phyloP scores from a whole-genome alignment of 2,797 vertebrate genomes.

The Enteromius mattozi region DNA sequence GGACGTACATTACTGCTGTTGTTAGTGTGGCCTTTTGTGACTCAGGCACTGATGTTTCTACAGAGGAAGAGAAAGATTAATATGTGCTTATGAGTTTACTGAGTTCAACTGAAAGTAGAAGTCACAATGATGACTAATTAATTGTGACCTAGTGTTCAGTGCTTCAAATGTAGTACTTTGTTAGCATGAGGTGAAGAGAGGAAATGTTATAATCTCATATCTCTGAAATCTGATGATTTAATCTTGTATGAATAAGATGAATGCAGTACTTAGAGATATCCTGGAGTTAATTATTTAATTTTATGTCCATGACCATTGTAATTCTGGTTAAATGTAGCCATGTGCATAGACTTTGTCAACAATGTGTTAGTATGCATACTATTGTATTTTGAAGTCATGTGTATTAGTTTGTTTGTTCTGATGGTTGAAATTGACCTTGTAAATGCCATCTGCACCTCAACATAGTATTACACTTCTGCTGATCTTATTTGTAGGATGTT shows the following conservation, averaged over 20 bases:
- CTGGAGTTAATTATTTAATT: background rate
- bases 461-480: background rate
- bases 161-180: constrained; percentile 14
- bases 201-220: constrained; percentile 1
- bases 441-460: constrained; percentile 1
- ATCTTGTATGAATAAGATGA: constrained; percentile 8
- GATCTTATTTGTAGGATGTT: background rate
- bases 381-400: background rate
- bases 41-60: constrained; percentile 83
- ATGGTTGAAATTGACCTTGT: constrained; percentile 13
- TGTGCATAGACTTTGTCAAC: constrained; percentile 1
- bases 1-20: constrained; percentile 82
- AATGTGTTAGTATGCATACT: constrained; percentile 5
- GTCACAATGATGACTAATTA: constrained; percentile 17
- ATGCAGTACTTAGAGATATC: background rate
- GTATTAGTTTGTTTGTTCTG: background rate
- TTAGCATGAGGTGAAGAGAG: background rate
- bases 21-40: constrained; percentile 89
- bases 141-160: background rate
- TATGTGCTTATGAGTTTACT: constrained; percentile 61
- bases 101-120: constrained; percentile 14
- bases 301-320: background rate
- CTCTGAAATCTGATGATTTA: constrained; percentile 9
- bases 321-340: constrained; percentile 16
- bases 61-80: constrained; percentile 66